Evolutionary conservation across 2,888 invertebrate species (phyloP).

Genomic region (Liopterus haemorrhoidalis): DNA sequence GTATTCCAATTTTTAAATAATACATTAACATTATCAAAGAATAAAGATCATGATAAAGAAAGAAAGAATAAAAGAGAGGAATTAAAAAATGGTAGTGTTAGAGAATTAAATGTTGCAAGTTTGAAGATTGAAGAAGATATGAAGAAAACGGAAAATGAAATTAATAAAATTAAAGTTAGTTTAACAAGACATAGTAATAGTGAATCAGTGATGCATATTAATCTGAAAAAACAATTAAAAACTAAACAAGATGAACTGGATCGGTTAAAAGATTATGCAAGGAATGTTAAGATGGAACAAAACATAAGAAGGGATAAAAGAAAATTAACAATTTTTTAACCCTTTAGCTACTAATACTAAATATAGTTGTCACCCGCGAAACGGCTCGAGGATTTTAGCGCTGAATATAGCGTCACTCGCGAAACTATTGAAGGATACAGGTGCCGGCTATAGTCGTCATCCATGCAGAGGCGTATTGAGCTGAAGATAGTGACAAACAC

Average conservation of each 20-base stretch:
- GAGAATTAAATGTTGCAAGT: slow-evolving; percentile 66
- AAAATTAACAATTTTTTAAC: slow-evolving; percentile 70
- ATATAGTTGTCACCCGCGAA: too few species aligned
- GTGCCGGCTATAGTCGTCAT: too few species aligned
- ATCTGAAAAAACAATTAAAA: slow-evolving; percentile 54
- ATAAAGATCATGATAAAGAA: slow-evolving; percentile 32
- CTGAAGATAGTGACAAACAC: too few species aligned
- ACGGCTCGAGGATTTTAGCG: too few species aligned
- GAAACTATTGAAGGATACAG: too few species aligned
- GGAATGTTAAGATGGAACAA: slow-evolving; percentile 63
- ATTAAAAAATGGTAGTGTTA: slow-evolving; percentile 51
- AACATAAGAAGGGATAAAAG: slow-evolving; percentile 64
- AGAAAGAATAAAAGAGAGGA: slow-evolving; percentile 39
- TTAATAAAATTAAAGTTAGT: slow-evolving; percentile 59
- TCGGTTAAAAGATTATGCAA: slow-evolving; percentile 56
- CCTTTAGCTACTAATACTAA: too few species aligned
- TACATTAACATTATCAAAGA: slow-evolving; percentile 27
- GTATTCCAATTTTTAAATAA: slow-evolving; percentile 74
- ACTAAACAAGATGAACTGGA: slow-evolving; percentile 58
- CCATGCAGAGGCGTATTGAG: too few species aligned
- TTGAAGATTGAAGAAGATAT: slow-evolving; percentile 69
- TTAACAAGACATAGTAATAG: slow-evolving; percentile 57
- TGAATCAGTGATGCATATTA: slow-evolving; percentile 54
- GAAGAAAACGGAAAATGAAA: slow-evolving; percentile 60
- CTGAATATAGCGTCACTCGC: too few species aligned